Conservation (phyloP, 2,113 vertebrate species). For the Ibidorhyncha struthersii region DNA sequence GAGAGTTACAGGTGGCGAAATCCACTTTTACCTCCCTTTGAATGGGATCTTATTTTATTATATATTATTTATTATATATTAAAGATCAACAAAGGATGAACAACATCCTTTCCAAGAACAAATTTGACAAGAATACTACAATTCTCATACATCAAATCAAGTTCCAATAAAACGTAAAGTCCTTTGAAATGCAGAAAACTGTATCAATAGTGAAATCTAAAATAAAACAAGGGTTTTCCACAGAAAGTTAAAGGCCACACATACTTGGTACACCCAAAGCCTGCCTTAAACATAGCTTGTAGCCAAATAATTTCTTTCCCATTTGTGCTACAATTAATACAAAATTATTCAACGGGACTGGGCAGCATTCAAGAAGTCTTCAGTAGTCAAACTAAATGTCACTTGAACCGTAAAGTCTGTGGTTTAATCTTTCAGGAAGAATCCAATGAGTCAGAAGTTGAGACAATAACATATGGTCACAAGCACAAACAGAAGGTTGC, state of each 20-base stretch:
- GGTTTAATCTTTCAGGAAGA: constrained; percentile 35
- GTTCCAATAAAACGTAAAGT: not conserved
- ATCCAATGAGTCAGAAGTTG: constrained; percentile 3
- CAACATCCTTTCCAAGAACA: not conserved
- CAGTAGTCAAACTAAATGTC: not conserved
- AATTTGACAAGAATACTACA: not conserved
- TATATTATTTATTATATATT: not conserved
- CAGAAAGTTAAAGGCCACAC: not conserved
- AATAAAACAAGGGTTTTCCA: not conserved
- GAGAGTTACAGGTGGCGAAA: not conserved
- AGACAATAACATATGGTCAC: not conserved
- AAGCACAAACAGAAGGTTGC: not conserved
- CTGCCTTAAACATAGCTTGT: not conserved
- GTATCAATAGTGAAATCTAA: not conserved
- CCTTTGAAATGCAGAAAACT: not conserved
- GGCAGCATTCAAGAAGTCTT: not conserved
- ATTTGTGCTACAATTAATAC: not conserved
- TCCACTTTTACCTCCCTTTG: not conserved
- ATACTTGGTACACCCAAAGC: not conserved
- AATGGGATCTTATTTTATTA: not conserved
- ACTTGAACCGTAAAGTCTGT: not conserved
- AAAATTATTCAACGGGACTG: not conserved
- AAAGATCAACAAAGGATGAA: not conserved
- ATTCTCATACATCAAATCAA: not conserved
- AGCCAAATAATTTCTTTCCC: not conserved